A percentile compares a stretch with the other conserved stretches of the same genome.
Evolutionary conservation across 2,888 invertebrate species (phyloP).

Genomic region (Ornithoptera priamus): DNA sequence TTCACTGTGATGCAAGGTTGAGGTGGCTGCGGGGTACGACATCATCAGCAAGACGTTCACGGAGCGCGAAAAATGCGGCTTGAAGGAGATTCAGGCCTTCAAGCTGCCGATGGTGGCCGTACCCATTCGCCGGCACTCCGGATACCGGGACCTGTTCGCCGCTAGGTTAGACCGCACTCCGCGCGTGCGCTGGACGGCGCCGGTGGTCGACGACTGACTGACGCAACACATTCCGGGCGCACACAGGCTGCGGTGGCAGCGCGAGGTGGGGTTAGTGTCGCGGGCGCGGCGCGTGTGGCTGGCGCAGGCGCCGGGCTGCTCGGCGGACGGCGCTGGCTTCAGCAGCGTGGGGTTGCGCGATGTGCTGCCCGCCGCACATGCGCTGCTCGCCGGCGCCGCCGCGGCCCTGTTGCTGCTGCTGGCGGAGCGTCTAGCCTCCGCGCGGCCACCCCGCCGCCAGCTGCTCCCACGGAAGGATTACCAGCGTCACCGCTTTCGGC

Average conservation of each 20-base stretch:
- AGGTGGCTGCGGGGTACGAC: constrained; percentile 80
- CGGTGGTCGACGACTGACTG: too few relatives aligned
- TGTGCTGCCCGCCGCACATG: constrained; percentile 73
- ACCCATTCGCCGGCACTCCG: constrained; percentile 77
- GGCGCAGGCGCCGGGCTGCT: constrained; percentile 77
- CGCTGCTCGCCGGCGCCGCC: constrained; percentile 48
- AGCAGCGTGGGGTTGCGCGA: constrained; percentile 78
- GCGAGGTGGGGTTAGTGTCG: constrained; percentile 78
- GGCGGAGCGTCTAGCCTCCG: constrained; percentile 25
- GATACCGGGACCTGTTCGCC: constrained; percentile 79
- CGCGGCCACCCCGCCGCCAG: neutral
- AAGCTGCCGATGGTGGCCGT: constrained; percentile 78
- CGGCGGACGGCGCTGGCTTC: constrained; percentile 69
- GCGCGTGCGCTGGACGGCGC: neutral
- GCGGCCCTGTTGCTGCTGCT: constrained; percentile 36
- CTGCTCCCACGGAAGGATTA: neutral
- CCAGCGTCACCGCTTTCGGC: too few relatives aligned
- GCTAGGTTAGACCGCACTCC: constrained; percentile 47
- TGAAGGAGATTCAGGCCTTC: constrained; percentile 80
- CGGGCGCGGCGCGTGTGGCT: constrained; percentile 77
- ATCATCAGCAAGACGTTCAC: constrained; percentile 81
- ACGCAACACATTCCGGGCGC: neutral
- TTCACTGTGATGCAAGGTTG: constrained; percentile 56
- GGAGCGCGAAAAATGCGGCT: constrained; percentile 82
- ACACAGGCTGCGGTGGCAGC: constrained; percentile 79